These are phyloP conservation scores for Stenodera caucasica DNA, from an alignment of 2,888 invertebrate species.

Conservation along the genomic window DNA sequence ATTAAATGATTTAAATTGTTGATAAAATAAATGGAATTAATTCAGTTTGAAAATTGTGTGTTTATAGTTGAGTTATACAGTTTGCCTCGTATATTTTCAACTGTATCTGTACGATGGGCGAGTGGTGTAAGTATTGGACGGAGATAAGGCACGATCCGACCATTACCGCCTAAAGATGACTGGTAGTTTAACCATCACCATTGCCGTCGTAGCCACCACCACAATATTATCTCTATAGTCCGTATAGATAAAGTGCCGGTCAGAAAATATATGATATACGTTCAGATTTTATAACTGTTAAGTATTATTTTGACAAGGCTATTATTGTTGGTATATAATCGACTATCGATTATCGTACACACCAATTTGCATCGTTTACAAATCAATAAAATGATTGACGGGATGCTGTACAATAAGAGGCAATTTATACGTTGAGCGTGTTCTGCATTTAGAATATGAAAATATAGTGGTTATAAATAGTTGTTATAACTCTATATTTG, in stretches of 20 bases:
- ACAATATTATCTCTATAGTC: no score
- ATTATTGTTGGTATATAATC: no score
- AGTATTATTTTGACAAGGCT: conserved; percentile 30
- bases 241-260: conserved; percentile 38
- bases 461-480: background rate
- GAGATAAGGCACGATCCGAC: conserved; percentile 53
- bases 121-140: conserved; percentile 43
- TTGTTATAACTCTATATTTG: background rate
- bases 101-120: conserved; percentile 49
- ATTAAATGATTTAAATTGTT: no score
- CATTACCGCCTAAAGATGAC: conserved; percentile 48
- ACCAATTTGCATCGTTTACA: background rate
- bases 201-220: no score
- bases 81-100: conserved; percentile 47
- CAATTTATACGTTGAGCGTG: background rate
- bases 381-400: background rate
- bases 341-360: no score
- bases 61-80: no score
- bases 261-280: conserved; percentile 26
- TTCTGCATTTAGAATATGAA: background rate
- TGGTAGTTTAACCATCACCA: conserved; percentile 39
- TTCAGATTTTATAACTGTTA: conserved; percentile 34
- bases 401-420: background rate
- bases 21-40: conserved; percentile 28
- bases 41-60: no score